phyloP scores from a whole-genome alignment of 64 coral and sea anemone genomes.

The Actinia equina region DNA sequence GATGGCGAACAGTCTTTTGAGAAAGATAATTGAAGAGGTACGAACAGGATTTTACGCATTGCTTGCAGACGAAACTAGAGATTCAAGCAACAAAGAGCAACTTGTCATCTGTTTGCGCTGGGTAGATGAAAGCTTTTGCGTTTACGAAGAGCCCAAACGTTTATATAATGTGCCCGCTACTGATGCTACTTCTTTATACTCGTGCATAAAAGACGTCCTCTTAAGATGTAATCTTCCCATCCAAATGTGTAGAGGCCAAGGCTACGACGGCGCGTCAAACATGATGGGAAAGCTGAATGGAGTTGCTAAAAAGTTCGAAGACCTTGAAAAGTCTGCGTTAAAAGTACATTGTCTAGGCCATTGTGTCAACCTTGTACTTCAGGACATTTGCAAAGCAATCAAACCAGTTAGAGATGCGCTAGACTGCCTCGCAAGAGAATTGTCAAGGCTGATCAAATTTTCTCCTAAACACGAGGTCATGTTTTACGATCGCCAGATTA shows the following conservation, averaged over 20 bases:
- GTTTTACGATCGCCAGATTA: background rate
- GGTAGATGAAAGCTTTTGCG: conserved; percentile 24
- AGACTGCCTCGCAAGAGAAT: background rate
- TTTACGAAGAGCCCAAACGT: conserved; percentile 34
- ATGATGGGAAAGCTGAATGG: background rate
- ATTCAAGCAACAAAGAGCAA: conserved; percentile 28
- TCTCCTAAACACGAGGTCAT: conserved; percentile 10
- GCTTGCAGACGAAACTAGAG: conserved; percentile 39
- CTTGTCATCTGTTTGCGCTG: conserved; percentile 40
- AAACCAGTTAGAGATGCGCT: background rate
- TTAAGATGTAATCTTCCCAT: background rate
- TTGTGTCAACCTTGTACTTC: conserved; percentile 3
- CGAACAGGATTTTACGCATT: conserved; percentile 30
- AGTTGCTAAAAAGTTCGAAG: background rate
- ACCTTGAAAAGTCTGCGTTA: background rate
- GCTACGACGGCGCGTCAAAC: conserved; percentile 25
- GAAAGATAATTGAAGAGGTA: conserved; percentile 24
- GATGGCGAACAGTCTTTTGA: conserved; percentile 11
- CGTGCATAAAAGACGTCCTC: conserved; percentile 1
- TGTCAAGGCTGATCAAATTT: background rate
- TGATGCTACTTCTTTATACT: background rate
- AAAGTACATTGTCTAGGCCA: conserved; percentile 40
- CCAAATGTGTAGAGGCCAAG: conserved; percentile 20
- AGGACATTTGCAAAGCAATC: background rate
- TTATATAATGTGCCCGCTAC: conserved; percentile 22